Percentiles rank a stretch among this genome's conserved stretches.
These are phyloP conservation scores for Microcebus lehilahytsara DNA, from an alignment of 2,113 vertebrate genomes.

Conservation along the genomic window DNA sequence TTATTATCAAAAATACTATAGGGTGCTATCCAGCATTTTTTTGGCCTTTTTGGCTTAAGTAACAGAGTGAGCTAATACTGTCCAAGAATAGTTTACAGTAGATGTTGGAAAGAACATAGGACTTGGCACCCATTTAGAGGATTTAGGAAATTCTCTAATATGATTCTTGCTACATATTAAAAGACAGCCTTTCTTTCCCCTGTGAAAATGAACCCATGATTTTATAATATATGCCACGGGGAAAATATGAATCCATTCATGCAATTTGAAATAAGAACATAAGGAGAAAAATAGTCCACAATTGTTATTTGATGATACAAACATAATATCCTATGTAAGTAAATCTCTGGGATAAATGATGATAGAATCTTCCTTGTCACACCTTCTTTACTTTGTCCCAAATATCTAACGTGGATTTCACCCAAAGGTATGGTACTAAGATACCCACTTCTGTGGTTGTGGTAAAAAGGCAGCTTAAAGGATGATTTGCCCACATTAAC, in stretches of 20 bases:
- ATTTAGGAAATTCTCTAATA: neutral
- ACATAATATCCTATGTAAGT: neutral
- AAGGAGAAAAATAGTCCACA: conserved; percentile 22
- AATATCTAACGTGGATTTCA: neutral
- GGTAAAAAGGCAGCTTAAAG: neutral
- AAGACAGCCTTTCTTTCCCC: conserved; percentile 29
- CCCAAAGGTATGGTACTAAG: neutral
- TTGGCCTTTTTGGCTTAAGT: conserved; percentile 1
- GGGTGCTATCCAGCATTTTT: neutral
- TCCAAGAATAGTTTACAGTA: conserved; percentile 48
- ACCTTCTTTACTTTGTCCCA: neutral
- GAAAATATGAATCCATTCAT: conserved; percentile 43
- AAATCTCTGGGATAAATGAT: neutral
- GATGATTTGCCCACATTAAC: neutral
- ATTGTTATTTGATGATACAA: conserved; percentile 20
- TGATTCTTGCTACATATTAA: conserved; percentile 18
- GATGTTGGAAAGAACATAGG: neutral
- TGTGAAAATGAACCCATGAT: conserved; percentile 44
- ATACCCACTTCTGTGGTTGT: neutral
- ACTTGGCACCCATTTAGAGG: conserved; percentile 24
- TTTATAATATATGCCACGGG: conserved; percentile 15
- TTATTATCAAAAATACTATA: conserved; percentile 2
- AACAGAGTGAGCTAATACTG: neutral
- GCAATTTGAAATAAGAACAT: conserved; percentile 15
- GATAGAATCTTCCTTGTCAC: neutral